Percentiles rank a stretch among this genome's conserved stretches.
Evolutionary conservation across 2,113 vertebrate genomes (phyloP).

Genomic region (Xerus inauris): DNA sequence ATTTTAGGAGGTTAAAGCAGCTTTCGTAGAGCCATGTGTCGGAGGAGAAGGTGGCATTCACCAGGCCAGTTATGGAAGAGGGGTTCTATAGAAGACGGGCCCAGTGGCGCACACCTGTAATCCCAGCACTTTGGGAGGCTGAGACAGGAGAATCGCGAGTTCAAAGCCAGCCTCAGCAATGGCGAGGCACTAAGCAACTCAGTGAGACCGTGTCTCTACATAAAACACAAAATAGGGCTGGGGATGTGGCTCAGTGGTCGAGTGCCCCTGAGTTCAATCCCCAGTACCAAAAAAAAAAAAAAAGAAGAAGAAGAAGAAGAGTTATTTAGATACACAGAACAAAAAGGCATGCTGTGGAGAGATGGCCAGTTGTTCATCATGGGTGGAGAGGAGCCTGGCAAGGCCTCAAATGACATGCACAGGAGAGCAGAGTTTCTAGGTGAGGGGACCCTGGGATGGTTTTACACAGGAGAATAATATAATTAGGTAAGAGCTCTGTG

Average conservation of each 20-base stretch:
- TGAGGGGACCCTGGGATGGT: fast-evolving
- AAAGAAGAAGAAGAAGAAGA: no score
- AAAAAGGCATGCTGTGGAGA: fast-evolving
- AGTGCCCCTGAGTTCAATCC: no score
- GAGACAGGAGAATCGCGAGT: no score
- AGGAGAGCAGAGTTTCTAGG: neutral
- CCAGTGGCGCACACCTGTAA: no score
- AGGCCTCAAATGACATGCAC: fast-evolving
- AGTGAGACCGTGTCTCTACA: no score
- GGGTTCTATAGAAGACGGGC: neutral
- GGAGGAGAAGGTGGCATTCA: neutral
- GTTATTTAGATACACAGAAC: fast-evolving
- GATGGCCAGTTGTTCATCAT: fast-evolving
- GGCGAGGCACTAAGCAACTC: no score
- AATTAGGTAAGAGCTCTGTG: neutral
- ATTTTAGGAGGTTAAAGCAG: neutral
- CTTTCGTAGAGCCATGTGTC: neutral
- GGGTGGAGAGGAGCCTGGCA: fast-evolving
- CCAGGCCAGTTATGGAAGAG: neutral
- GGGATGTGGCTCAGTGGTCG: no score
- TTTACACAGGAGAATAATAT: neutral
- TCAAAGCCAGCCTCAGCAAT: no score
- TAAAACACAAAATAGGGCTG: no score
- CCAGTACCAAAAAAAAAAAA: no score
- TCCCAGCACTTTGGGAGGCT: no score